A percentile compares a stretch with the other conserved stretches of the same genome.
Conservation (phyloP, 2,797 vertebrate species). For the Sparidentex hasta region DNA sequence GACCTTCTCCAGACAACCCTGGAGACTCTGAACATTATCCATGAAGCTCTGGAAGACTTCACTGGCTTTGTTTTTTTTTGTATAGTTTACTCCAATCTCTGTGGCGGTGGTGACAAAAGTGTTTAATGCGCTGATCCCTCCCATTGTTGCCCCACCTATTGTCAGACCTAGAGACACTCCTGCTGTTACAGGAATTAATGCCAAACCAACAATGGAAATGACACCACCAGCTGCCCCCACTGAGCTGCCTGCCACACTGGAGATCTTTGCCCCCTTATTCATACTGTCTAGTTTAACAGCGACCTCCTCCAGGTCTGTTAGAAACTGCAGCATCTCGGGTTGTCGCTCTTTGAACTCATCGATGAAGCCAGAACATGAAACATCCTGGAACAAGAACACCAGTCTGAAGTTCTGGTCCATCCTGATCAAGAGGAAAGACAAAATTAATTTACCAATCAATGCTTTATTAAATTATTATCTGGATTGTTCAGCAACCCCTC, state of each 20-base stretch:
- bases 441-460: no score
- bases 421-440: conserved; percentile 52
- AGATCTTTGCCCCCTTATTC: conserved; percentile 81
- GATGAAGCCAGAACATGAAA: conserved; percentile 57
- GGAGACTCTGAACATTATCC: conserved; percentile 68
- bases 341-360: conserved; percentile 48
- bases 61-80: conserved; percentile 58
- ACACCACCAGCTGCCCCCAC: conserved; percentile 77
- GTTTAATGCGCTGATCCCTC: conserved; percentile 73
- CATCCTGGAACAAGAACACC: conserved; percentile 72
- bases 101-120: conserved; percentile 65
- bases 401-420: conserved; percentile 67
- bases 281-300: conserved; percentile 80
- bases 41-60: conserved; percentile 72
- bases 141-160: conserved; percentile 66
- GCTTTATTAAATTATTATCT: no score
- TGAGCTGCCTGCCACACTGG: conserved; percentile 82
- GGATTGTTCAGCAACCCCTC: no score
- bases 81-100: conserved; percentile 68
- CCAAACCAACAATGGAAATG: conserved; percentile 80
- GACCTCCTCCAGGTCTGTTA: conserved; percentile 69
- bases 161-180: conserved; percentile 76
- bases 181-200: conserved; percentile 77
- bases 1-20: conserved; percentile 58
- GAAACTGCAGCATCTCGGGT: conserved; percentile 70